Conservation (phyloP, 1,140 invertebrate genomes). For the Pomacea maculata region DNA sequence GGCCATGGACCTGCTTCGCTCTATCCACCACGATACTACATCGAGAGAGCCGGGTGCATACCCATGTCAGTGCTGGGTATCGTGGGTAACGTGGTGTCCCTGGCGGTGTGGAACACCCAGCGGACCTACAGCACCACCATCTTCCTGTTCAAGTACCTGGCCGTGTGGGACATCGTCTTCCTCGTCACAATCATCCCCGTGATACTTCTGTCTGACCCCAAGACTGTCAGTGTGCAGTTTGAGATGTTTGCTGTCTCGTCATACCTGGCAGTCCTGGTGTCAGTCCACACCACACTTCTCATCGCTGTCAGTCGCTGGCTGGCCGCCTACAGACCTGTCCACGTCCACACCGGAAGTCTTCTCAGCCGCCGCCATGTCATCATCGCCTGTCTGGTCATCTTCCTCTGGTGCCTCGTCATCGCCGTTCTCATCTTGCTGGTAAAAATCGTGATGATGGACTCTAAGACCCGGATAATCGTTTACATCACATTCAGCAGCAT, state of each 20-base stretch:
- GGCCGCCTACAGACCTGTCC: not conserved
- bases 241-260: too few relatives aligned
- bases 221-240: not conserved
- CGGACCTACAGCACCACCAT: not conserved
- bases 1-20: too few relatives aligned
- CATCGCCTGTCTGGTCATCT: constrained; percentile 2
- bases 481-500: too few relatives aligned
- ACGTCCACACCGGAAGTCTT: not conserved
- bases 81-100: not conserved
- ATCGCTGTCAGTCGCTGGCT: constrained; percentile 4
- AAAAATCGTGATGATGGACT: too few relatives aligned
- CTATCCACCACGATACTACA: too few relatives aligned
- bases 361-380: not conserved
- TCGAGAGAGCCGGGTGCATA: not conserved
- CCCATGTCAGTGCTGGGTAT: not conserved
- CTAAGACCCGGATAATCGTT: too few relatives aligned
- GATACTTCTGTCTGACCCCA: not conserved
- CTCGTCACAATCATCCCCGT: not conserved
- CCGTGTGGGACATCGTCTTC: constrained; percentile 2
- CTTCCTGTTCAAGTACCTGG: constrained; percentile 3
- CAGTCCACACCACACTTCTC: not conserved
- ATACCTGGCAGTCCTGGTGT: not conserved
- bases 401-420: not conserved
- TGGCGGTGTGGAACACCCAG: constrained; percentile 1
- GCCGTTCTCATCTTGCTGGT: not conserved